A percentile compares a stretch with the other conserved stretches of the same genome.
phyloP scores from a whole-genome alignment of 92 coral and sea anemone species.

The Desmophyllum pertusum region DNA sequence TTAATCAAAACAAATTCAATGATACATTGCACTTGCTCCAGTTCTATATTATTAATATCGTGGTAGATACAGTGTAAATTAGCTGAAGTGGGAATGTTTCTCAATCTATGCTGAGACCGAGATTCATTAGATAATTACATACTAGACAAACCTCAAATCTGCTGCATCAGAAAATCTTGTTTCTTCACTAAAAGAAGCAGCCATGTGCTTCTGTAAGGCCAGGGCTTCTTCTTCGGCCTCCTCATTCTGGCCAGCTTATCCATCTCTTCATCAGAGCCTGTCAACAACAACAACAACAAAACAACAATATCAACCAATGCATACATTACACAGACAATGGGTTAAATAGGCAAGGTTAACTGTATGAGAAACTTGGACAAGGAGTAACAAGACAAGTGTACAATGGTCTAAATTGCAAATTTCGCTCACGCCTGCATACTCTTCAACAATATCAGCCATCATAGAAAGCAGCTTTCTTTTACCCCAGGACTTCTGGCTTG shows the following conservation, averaged over 20 bases:
- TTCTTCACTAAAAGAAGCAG: constrained; percentile 88
- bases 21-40: not conserved
- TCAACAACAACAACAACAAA: not conserved
- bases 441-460: constrained; percentile 85
- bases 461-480: constrained; percentile 78
- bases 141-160: constrained; percentile 64
- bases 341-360: too few relatives aligned
- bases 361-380: too few relatives aligned
- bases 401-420: too few relatives aligned
- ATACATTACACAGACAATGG: too few relatives aligned
- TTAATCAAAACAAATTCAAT: not conserved
- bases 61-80: too few relatives aligned
- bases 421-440: constrained; percentile 83
- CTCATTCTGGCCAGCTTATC: constrained; percentile 78
- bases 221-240: constrained; percentile 94
- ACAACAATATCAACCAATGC: not conserved
- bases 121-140: too few relatives aligned
- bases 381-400: too few relatives aligned
- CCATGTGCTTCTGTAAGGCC: constrained; percentile 82
- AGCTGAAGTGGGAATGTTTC: too few relatives aligned
- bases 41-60: not conserved
- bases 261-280: constrained; percentile 95
- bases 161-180: constrained; percentile 88
- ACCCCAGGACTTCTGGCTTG: constrained; percentile 95
- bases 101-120: too few relatives aligned